Conservation (phyloP, 2,888 invertebrate species). For the Parthenolecanium corni region DNA sequence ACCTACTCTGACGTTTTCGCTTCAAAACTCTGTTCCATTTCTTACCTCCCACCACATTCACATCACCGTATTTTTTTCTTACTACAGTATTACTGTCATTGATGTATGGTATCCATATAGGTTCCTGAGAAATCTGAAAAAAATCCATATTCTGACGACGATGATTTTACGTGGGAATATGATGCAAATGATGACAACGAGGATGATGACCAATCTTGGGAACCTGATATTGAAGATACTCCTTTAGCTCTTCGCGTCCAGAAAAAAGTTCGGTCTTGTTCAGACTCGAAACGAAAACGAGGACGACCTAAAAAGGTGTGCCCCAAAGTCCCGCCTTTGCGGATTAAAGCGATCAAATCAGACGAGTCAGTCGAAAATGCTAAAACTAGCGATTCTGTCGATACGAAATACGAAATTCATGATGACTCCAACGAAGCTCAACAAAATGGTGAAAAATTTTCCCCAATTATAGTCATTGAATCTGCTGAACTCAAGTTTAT, state of each 20-base stretch:
- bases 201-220: neutral
- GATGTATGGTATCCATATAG: neutral
- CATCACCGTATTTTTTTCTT: no score
- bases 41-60: no score
- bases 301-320: neutral
- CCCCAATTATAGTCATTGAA: neutral
- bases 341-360: slow-evolving; percentile 8
- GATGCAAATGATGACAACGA: slow-evolving; percentile 3
- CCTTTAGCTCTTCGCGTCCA: neutral
- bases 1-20: no score
- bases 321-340: slow-evolving; percentile 12
- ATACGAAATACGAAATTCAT: slow-evolving; percentile 10
- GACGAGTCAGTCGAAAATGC: neutral
- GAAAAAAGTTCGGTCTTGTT: neutral
- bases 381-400: neutral
- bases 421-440: slow-evolving; percentile 1
- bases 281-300: slow-evolving; percentile 15
- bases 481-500: no score
- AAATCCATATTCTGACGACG: neutral
- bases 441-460: neutral
- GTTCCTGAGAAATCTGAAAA: neutral
- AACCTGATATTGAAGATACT: neutral
- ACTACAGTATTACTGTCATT: no score
- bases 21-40: no score
- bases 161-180: slow-evolving; percentile 6